Evolutionary conservation across 2,888 invertebrate genomes (phyloP).

Genomic region (Hesperia comma): DNA sequence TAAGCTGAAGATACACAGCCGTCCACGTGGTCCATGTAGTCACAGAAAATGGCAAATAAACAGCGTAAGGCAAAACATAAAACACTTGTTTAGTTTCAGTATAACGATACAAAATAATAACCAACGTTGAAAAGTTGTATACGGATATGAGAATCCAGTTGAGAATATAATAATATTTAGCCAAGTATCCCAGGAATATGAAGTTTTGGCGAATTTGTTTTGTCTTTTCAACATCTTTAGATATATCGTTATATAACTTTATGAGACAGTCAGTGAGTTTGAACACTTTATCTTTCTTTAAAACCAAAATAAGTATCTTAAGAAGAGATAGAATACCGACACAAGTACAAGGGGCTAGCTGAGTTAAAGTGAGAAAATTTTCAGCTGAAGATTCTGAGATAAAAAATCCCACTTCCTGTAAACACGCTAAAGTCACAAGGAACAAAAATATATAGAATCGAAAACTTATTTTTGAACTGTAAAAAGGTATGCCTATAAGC

Average conservation of each 20-base stretch:
- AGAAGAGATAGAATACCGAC: constrained; percentile 56
- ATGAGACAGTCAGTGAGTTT: constrained; percentile 52
- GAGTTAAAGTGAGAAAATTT: constrained; percentile 63
- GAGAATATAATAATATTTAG: constrained; percentile 64
- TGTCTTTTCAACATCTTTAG: constrained; percentile 50
- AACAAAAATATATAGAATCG: constrained; percentile 51
- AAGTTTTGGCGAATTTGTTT: constrained; percentile 54
- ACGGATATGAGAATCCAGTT: constrained; percentile 63
- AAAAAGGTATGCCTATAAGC: constrained; percentile 39
- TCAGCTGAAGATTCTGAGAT: constrained; percentile 58
- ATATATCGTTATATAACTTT: constrained; percentile 51
- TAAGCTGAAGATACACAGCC: constrained; percentile 58
- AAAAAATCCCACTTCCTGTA: constrained; percentile 56
- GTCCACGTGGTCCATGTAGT: constrained; percentile 61
- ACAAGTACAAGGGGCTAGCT: constrained; percentile 61
- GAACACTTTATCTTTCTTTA: constrained; percentile 49
- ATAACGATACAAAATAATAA: constrained; percentile 60
- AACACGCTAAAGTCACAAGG: constrained; percentile 48
- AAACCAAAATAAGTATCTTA: constrained; percentile 54
- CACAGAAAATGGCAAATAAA: constrained; percentile 63
- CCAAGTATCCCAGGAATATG: constrained; percentile 54
- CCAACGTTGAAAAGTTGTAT: constrained; percentile 64
- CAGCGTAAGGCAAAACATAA: constrained; percentile 61
- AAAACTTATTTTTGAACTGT: constrained; percentile 46
- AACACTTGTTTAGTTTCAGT: constrained; percentile 48